These are phyloP conservation scores for Drosophila greeni DNA, from an alignment of 2,888 invertebrate species.

Conservation along the genomic window DNA sequence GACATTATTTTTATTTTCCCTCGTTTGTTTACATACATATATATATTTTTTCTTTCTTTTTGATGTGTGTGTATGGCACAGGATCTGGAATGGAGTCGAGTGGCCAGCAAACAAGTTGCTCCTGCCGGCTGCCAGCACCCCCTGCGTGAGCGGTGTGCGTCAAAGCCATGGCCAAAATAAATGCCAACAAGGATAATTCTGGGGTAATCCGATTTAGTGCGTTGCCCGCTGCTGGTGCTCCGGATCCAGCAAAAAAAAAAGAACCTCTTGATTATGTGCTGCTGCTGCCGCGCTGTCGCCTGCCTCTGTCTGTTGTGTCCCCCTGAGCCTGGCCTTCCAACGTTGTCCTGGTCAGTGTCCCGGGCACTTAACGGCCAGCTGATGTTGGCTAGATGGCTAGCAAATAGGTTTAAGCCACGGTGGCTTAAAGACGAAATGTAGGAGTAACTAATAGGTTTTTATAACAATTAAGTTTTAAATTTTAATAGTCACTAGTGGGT, in stretches of 20 bases:
- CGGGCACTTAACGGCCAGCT: conserved; percentile 54
- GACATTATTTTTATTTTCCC: conserved; percentile 61
- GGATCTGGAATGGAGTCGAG: conserved; percentile 22
- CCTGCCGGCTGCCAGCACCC: conserved; percentile 6
- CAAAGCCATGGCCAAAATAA: conserved; percentile 59
- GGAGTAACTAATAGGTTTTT: too few relatives aligned
- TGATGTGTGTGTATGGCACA: conserved; percentile 13
- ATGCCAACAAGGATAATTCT: conserved; percentile 73
- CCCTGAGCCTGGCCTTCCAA: not conserved
- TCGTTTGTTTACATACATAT: conserved; percentile 25
- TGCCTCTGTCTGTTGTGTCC: conserved; percentile 4
- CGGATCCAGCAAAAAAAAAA: conserved; percentile 9
- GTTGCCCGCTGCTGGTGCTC: conserved; percentile 37
- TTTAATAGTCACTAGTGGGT: too few relatives aligned
- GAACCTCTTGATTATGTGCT: conserved; percentile 56
- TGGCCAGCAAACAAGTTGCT: conserved; percentile 42
- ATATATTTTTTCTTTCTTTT: conserved; percentile 28
- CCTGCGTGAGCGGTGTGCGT: conserved; percentile 11
- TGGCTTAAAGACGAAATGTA: too few relatives aligned
- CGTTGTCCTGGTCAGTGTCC: conserved; percentile 38
- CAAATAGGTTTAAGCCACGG: conserved; percentile 32
- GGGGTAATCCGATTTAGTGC: conserved; percentile 70
- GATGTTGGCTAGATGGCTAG: conserved; percentile 39
- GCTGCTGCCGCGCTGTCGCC: conserved; percentile 12
- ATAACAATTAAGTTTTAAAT: too few relatives aligned